Percentiles rank a stretch among this genome's conserved stretches.
phyloP scores from a whole-genome alignment of 2,888 invertebrate genomes.

The Ochropleura plecta region DNA sequence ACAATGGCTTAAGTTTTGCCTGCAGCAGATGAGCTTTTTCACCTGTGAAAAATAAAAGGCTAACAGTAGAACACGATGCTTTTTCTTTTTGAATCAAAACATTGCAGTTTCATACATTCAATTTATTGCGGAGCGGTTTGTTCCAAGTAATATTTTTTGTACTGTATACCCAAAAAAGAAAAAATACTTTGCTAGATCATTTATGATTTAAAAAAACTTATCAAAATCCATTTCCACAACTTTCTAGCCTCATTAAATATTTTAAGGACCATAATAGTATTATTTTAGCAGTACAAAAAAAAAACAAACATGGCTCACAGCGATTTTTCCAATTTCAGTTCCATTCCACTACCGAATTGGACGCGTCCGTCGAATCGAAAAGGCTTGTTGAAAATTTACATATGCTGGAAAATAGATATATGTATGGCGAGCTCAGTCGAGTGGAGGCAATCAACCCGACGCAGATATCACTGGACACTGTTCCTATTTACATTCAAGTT shows the following conservation, averaged over 20 bases:
- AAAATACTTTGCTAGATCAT: background rate
- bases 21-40: background rate
- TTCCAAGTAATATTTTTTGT: background rate
- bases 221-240: background rate
- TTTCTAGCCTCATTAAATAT: background rate
- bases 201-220: background rate
- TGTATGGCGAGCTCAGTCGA: constrained; percentile 70
- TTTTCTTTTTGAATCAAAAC: background rate
- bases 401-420: constrained; percentile 82
- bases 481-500: constrained; percentile 78
- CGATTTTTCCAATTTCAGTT: constrained; percentile 86
- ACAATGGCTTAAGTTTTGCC: background rate
- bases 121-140: background rate
- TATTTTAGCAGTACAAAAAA: constrained; percentile 64
- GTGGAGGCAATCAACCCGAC: constrained; percentile 84
- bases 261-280: constrained; percentile 41
- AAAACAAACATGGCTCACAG: constrained; percentile 73
- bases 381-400: constrained; percentile 88
- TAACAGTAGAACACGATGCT: background rate
- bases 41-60: background rate
- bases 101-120: background rate
- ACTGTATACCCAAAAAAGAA: background rate
- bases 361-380: constrained; percentile 85
- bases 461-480: constrained; percentile 78
- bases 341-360: constrained; percentile 84